Percentiles rank a stretch among this genome's conserved stretches.
These are phyloP conservation scores for Megalops atlanticus DNA, from an alignment of 2,113 vertebrate species.

Conservation along the genomic window DNA sequence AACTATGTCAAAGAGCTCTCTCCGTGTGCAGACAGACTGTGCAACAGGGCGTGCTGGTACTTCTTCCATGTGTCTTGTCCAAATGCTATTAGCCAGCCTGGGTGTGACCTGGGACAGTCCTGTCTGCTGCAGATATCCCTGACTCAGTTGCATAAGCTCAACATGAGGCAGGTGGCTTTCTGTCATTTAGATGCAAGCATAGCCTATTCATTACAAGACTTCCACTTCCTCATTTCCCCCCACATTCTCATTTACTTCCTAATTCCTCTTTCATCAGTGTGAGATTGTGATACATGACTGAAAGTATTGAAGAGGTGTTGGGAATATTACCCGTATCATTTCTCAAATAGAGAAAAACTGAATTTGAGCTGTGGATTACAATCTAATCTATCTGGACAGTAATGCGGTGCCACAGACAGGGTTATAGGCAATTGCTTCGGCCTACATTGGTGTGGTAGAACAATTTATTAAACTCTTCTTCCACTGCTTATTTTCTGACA, in stretches of 20 bases:
- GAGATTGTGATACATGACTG: background rate
- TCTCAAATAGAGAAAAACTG: conserved; percentile 36
- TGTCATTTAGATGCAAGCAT: background rate
- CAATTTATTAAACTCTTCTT: conserved; percentile 23
- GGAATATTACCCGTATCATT: conserved; percentile 37
- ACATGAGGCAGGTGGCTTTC: background rate
- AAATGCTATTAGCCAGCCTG: background rate
- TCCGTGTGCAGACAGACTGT: background rate
- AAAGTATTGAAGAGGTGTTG: conserved; percentile 11
- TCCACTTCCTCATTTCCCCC: conserved; percentile 15
- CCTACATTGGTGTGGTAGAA: background rate
- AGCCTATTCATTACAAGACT: conserved; percentile 4
- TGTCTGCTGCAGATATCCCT: background rate
- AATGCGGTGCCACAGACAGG: conserved; percentile 43
- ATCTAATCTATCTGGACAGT: conserved; percentile 52
- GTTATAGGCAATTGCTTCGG: conserved; percentile 36
- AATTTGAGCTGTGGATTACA: conserved; percentile 40
- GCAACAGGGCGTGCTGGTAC: background rate
- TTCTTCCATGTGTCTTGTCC: background rate
- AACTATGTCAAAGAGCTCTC: background rate
- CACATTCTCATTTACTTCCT: conserved; percentile 28
- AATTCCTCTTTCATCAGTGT: conserved; percentile 34
- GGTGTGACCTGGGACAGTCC: no score
- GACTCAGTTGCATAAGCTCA: background rate
- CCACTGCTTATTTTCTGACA: background rate